Evolutionary conservation across 2,113 vertebrate genomes (phyloP), one percentile per base, ranked within the genome.

Genomic region (Alexandromys fortis): DNA sequence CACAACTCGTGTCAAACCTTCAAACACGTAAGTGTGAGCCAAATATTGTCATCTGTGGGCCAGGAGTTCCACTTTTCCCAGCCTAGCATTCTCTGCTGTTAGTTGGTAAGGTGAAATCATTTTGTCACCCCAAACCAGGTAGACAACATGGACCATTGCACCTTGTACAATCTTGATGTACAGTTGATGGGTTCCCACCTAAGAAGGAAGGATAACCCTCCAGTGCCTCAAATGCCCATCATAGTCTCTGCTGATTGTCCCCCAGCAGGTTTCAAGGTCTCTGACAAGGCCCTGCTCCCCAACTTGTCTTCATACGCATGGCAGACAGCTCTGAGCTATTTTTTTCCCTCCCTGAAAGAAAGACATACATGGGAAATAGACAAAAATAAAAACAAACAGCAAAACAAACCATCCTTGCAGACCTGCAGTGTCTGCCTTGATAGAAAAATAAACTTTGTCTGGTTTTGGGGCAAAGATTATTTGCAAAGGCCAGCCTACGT

Each of bases 1-100:
- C 96, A 97, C 96, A 96, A 98, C 93, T 96, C 95, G 96, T 98
- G 97, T 98, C 97, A 97, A 98, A 98, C 98, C 95, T 96, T 91
- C 94, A 97, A 78, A 86, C 96, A 97, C 98, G 63, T 97, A 98
- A 98, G 97, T 97, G 8, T 93, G 93, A 92, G 96, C 98, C 97
- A 98, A 96, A 97, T 33, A 79, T 96, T 98, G 97, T 98, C 97
- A 94, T 97, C 97, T 88, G 77, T 65, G 94, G 86, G 89, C 91
- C 72, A 81, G 94, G 97, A 83, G 73, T 97, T 92, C 88, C 35
- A 28, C 89, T 96, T 98, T 97, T 96, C 95, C 96, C 92, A 81
- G 78, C 19, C 97, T 91, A 89, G 68, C 86, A 85, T 93, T 94
- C 96, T 96, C 97, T 95, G 94, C 58, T 90, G 94, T 95, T 87